These are phyloP conservation scores for Bilobella aurantiaca DNA, from an alignment of 1,140 invertebrate species.

Conservation along the genomic window DNA sequence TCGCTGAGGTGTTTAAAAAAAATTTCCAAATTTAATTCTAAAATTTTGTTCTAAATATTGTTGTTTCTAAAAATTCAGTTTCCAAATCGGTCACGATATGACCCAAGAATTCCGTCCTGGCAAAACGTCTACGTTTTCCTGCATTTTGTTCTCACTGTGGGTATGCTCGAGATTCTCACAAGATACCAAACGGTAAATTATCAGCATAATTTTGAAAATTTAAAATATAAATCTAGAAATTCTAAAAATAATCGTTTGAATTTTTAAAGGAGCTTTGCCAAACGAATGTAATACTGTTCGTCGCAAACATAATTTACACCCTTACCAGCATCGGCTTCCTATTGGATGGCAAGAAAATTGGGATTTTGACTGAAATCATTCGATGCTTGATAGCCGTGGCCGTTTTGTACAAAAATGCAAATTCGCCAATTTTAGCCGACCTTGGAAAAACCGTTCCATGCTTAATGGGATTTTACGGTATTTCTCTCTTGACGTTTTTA, in stretches of 20 bases:
- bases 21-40: slow-evolving; percentile 21
- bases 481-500: no score
- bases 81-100: slow-evolving; percentile 53
- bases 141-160: slow-evolving; percentile 56
- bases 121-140: slow-evolving; percentile 55
- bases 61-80: slow-evolving; percentile 44
- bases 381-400: background rate
- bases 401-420: no score
- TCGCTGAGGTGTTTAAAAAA: slow-evolving; percentile 56
- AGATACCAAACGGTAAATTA: slow-evolving; percentile 50
- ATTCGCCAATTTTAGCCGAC: no score
- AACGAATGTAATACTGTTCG: slow-evolving; percentile 15
- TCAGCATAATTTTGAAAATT: background rate
- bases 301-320: slow-evolving; percentile 12
- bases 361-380: slow-evolving; percentile 15
- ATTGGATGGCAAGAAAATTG: slow-evolving; percentile 14
- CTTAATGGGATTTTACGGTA: no score
- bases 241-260: background rate
- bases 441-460: no score
- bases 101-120: slow-evolving; percentile 55
- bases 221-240: background rate
- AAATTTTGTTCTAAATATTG: background rate
- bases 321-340: slow-evolving; percentile 25
- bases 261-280: slow-evolving; percentile 15
- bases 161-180: slow-evolving; percentile 53